These are phyloP conservation scores for Syrista parreyssii DNA, from an alignment of 2,888 invertebrate genomes.

Conservation along the genomic window DNA sequence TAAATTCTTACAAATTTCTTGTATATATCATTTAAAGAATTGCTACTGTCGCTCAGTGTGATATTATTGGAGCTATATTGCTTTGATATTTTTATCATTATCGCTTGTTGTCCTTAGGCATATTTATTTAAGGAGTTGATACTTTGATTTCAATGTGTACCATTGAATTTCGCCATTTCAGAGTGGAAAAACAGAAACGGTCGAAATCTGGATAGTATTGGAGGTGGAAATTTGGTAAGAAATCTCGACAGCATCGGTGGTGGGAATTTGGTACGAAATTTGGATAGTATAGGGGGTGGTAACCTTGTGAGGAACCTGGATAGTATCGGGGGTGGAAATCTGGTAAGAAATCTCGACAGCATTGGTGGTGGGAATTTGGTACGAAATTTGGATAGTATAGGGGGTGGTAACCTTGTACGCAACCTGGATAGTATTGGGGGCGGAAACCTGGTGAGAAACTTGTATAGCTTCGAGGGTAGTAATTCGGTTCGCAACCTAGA, in stretches of 20 bases:
- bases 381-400: conserved; percentile 52
- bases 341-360: conserved; percentile 59
- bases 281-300: conserved; percentile 61
- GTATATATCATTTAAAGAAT: conserved; percentile 7
- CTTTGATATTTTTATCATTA: not conserved
- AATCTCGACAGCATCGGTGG: conserved; percentile 65
- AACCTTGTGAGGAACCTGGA: conserved; percentile 64
- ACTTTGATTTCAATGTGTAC: not conserved
- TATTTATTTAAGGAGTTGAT: not conserved
- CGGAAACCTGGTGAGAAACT: conserved; percentile 21
- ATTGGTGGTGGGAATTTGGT: conserved; percentile 69
- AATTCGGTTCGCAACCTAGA: conserved; percentile 46
- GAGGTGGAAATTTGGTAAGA: conserved; percentile 54
- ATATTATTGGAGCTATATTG: not conserved
- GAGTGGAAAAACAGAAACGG: conserved; percentile 13
- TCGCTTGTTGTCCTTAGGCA: not conserved
- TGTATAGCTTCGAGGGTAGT: conserved; percentile 45
- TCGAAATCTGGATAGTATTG: conserved; percentile 44
- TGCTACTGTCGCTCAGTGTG: not conserved
- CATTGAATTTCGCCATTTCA: not conserved
- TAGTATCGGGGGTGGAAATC: conserved; percentile 52
- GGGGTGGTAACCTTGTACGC: conserved; percentile 67
- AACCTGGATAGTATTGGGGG: conserved; percentile 56
- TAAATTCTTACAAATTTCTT: not conserved
- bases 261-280: conserved; percentile 66